Base-by-base conservation (phyloP, 2,113 vertebrate genomes). In the Noctilio leporinus region DNA sequence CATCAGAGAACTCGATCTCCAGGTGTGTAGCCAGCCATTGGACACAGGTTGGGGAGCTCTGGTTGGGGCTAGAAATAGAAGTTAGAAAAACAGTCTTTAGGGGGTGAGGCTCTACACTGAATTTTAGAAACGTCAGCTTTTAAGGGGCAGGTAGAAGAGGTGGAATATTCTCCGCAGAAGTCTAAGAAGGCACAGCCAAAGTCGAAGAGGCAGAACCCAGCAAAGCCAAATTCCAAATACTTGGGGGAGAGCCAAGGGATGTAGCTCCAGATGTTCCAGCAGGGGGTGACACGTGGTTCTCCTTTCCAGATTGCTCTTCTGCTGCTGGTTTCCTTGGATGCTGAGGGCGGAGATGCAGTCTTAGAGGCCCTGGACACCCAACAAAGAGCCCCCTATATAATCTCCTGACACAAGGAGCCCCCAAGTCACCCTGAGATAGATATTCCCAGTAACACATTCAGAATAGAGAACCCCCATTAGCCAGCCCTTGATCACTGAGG, bases 301-400 rank as follows among this genome's bases (percentile, higher is more conserved):
- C 70, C 92, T 93, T 91, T 95, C 28, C 98, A 99, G 99, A 98
- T 98, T 99, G 97, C 99, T 99, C 93, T 99, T 99, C 98, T 99
- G 99, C 97, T 99, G 99, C 96, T 99, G 99, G 99, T 99, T 99
- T 89, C 99, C 99, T 10, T 99, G 99, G 99, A 99, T 99, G 99
- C 98, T 99, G 82, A 99, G 99, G 51, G 98, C 99, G 0, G 99
- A 99, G 98, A 99, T 99, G 99, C 99, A 99, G 98, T 99, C 99
- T 69, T 99, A 99, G 98, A 97, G 91, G 64, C 89, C 82, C 92
- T 87, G 62, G 49, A 72, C 43, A 55, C 49, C 78, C 2, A 15
- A 83, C 78, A 62, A 84, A 84, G 82, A 83, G 86, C 83, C 85
- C 94, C 89, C 57, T 96, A 82, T 84, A 94, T 67, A 30, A 64